Evolutionary conservation across 2,113 vertebrate species (phyloP), one percentile per base, ranked within the genome.

Genomic region (Coturnix japonica): DNA sequence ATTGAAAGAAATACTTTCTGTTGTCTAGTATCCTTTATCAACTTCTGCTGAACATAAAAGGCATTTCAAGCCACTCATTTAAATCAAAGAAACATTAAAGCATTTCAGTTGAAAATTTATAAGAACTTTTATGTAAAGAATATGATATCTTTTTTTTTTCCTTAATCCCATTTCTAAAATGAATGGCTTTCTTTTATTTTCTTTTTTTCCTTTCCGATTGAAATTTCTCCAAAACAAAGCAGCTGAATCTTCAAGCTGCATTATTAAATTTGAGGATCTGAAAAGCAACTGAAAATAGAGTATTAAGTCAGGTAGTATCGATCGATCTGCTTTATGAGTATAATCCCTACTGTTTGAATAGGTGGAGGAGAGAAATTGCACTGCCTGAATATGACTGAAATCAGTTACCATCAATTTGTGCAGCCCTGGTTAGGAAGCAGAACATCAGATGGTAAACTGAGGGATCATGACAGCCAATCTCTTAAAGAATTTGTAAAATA

Each of bases 261-360:
- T 23, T 56, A 88, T 90, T 84, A 86, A 76, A 89, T 72, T 5
- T 43, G 59, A 53, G 26, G 78, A 73, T 73, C 78, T 72, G 51
- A 70, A 70, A 79, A 79, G 71, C 44, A 23, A 86, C 44, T 46
- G 81, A 84, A 69, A 76, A 37, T 6, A 75, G 49, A 37, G 35
- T 12, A 79, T 75, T 73, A 81, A 89, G 79, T 46, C 67, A 89
- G 71, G 28, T 73, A 28, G 28, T 64, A 87, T 47, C 77, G 74
- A 92, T 76, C 57, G 63, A 89, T 70, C 66, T 80, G 51, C 64
- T 64, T 77, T 12, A 77, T 35, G 75, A 82, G 31, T 37, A 72
- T 76, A 96, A 95, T 87, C 84, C 60, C 64, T 28, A 7, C 26
- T 33, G 59, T 71, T 76, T 87, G 66, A 80, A 43, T 30, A 82